Base-by-base conservation (phyloP, 2,888 invertebrate genomes). In the Dinocampus coccinellae region DNA sequence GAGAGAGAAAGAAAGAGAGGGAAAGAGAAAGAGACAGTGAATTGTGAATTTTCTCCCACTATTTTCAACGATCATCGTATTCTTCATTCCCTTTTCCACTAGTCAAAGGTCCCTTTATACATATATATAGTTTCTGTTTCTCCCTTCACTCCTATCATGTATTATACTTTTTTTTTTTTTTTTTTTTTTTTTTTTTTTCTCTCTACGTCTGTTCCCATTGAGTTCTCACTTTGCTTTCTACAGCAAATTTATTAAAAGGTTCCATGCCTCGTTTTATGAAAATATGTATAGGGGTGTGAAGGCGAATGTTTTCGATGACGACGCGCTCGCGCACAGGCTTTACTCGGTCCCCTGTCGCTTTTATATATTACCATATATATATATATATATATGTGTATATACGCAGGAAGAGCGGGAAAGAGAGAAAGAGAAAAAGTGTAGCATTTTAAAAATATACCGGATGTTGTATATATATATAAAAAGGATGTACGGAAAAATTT, bases 221-320 rank as follows among this genome's bases (percentile, higher is more conserved):
- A 13, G 4, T 2, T n/a, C 47, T 16, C 47, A 16, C 20, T 4
- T 7, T 16, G 16, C 16, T 47, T 55, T 36, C 52, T 55, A 24
- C 20, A 36, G 65, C 29, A 39, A 66, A 66, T 66, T 66, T 55
- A 66, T 66, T 66, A 66, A 66, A 53, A 55, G 65, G 64, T 33
- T 52, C 26, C 52, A 64, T 52, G 64, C 42, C 33, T 52, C 42
- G 29, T 34, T 52, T n/a, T 52, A 64, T 64, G 52, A 7, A 47
- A 52, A 47, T 47, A 47, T 3, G 29, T 47, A 47, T 3, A 7
- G n/a, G 16, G 16, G 47, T 47, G 20, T 47, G 7, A 34, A 57
- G n/a, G 16, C 34, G 16, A 42, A 36, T 53, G n/a, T 55, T 66
- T 16, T 42, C 24, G 55, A 52, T 52, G 36, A 24, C 22, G 36